Conservation (phyloP, 2,113 vertebrate species). For the Ceratotherium simum region DNA sequence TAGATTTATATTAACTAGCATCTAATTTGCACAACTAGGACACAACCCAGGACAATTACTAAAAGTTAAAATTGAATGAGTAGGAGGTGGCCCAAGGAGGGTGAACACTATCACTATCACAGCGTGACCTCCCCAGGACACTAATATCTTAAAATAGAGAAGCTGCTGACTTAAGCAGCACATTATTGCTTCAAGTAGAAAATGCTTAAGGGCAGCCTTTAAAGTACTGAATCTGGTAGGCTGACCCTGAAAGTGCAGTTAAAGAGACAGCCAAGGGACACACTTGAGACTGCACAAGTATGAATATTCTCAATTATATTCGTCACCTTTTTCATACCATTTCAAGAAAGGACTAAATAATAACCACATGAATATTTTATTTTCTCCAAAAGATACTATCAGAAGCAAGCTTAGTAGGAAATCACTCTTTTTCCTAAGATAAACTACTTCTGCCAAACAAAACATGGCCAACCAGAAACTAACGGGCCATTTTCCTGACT, state of each 20-base stretch:
- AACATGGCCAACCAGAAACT: conserved; percentile 53
- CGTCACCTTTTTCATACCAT: conserved; percentile 46
- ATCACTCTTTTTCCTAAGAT: conserved; percentile 28
- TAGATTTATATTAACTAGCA: conserved; percentile 80
- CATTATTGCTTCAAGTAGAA: conserved; percentile 23
- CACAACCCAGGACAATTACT: conserved; percentile 67
- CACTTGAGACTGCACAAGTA: conserved; percentile 4
- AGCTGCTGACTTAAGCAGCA: conserved; percentile 24
- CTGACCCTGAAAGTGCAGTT: not conserved
- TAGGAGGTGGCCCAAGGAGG: conserved; percentile 12
- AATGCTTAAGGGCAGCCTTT: not conserved
- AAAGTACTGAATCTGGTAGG: not conserved
- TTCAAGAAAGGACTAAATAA: conserved; percentile 63
- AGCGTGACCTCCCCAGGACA: conserved; percentile 39
- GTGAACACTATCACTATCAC: not conserved
- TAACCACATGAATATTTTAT: conserved; percentile 47
- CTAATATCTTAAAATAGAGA: conserved; percentile 34
- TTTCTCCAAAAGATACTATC: conserved; percentile 36
- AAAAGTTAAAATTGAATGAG: conserved; percentile 64
- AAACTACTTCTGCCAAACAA: conserved; percentile 30
- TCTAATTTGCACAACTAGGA: conserved; percentile 82
- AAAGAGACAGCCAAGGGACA: not conserved
- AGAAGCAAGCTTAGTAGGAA: conserved; percentile 55
- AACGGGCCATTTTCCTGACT: conserved; percentile 19
- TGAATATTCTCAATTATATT: conserved; percentile 2